Evolutionary conservation across 2,888 invertebrate species (phyloP).

Genomic region (Micropterix aruncella): DNA sequence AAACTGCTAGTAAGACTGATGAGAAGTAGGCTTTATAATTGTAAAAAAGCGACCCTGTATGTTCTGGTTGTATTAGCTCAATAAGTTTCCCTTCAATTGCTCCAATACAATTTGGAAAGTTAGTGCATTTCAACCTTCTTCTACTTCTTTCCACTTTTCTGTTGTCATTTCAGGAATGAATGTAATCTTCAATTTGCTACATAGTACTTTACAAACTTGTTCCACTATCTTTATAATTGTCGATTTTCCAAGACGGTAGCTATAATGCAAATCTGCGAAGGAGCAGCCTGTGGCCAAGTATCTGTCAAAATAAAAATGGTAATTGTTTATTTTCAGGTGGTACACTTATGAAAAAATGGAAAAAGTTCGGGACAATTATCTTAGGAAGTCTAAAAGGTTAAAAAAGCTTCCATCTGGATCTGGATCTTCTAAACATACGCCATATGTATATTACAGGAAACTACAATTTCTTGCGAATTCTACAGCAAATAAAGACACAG

Average conservation of each 20-base stretch:
- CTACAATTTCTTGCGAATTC: too few species aligned
- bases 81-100: conserved; percentile 11
- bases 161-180: conserved; percentile 3
- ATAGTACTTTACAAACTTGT: conserved; percentile 9
- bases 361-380: conserved; percentile 2
- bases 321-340: conserved; percentile 2
- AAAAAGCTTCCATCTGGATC: conserved; percentile 2
- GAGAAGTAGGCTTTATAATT: conserved; percentile 10
- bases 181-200: conserved; percentile 7
- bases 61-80: conserved; percentile 7
- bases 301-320: conserved; percentile 3
- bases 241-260: conserved; percentile 9
- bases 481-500: conserved; percentile 5
- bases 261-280: too few species aligned
- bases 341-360: conserved; percentile 2
- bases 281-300: too few species aligned
- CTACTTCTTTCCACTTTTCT: conserved; percentile 5
- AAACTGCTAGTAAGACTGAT: conserved; percentile 9
- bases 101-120: too few species aligned
- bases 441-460: too few species aligned
- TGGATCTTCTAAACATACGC: too few species aligned
- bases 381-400: background rate
- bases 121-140: conserved; percentile 7
- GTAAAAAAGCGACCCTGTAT: conserved; percentile 9
- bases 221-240: conserved; percentile 7